A percentile compares a stretch with the other conserved stretches of the same genome.
Evolutionary conservation across 2,113 vertebrate species (phyloP).

Genomic region (Clinocottus analis): DNA sequence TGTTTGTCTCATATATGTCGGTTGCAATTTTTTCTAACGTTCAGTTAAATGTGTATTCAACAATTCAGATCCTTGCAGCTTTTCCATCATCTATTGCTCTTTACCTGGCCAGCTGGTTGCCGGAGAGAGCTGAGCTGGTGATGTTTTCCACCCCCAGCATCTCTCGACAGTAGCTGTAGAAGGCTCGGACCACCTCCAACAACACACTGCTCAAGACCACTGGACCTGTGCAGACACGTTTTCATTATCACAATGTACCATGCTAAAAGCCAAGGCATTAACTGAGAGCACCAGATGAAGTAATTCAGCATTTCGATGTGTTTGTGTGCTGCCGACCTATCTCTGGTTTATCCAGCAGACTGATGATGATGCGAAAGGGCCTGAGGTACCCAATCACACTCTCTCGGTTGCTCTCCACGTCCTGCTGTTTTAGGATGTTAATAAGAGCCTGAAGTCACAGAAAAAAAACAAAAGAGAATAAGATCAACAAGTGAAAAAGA

Average conservation of each 20-base stretch:
- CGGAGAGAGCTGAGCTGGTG: conserved; percentile 86
- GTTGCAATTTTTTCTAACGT: background rate
- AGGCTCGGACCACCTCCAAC: conserved; percentile 94
- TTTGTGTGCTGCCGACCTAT: conserved; percentile 85
- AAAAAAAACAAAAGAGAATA: conserved; percentile 13
- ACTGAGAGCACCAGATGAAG: background rate
- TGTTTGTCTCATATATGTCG: background rate
- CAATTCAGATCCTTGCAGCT: background rate
- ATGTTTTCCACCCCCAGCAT: conserved; percentile 86
- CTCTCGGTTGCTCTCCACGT: conserved; percentile 82
- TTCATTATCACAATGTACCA: background rate
- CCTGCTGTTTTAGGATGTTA: conserved; percentile 90
- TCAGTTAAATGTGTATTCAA: background rate
- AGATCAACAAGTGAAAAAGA: conserved; percentile 17
- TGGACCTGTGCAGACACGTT: conserved; percentile 83
- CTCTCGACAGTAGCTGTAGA: conserved; percentile 90
- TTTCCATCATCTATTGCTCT: background rate
- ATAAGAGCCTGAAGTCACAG: conserved; percentile 84
- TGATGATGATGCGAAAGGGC: conserved; percentile 94
- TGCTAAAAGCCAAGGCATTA: background rate
- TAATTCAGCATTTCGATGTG: background rate
- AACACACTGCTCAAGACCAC: conserved; percentile 89
- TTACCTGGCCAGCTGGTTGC: conserved; percentile 86
- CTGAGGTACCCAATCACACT: conserved; percentile 87
- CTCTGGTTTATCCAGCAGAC: conserved; percentile 96